These are phyloP conservation scores for Meriones psammophilus DNA, from an alignment of 2,797 vertebrate genomes.

Conservation along the genomic window DNA sequence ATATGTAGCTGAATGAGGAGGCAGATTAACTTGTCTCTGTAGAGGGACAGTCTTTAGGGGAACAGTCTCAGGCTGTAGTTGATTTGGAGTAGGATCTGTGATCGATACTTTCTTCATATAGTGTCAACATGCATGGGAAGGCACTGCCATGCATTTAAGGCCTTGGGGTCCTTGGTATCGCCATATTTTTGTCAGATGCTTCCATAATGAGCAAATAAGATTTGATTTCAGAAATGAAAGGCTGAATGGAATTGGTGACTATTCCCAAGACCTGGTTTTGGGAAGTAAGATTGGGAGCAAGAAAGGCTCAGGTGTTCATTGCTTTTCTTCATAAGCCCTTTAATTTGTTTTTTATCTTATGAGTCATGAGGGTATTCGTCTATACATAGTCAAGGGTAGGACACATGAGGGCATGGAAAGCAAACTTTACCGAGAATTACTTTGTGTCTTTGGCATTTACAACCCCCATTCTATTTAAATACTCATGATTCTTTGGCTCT, in stretches of 20 bases:
- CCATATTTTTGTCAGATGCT: not conserved
- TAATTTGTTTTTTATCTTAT: not conserved
- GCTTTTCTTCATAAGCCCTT: not conserved
- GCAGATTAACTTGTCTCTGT: not conserved
- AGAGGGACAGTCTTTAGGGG: not conserved
- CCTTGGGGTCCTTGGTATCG: not conserved
- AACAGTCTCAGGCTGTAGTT: not conserved
- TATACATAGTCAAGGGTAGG: not conserved
- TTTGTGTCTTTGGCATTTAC: not conserved
- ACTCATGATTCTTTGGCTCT: fast-evolving
- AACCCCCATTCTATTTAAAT: not conserved
- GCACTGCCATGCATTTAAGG: not conserved
- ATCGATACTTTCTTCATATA: not conserved
- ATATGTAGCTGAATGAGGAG: not conserved
- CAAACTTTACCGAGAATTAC: not conserved
- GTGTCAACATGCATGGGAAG: not conserved
- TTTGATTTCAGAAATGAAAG: not conserved
- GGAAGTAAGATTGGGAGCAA: not conserved
- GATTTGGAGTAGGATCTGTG: too few species aligned
- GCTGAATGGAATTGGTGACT: not conserved
- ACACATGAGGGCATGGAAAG: not conserved
- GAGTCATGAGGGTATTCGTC: not conserved
- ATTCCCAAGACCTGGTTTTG: too few species aligned
- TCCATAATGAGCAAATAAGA: not conserved
- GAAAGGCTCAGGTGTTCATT: fast-evolving